Evolutionary conservation across 1,140 invertebrate species (phyloP), one percentile per base, ranked within the genome.

Genomic region (Leptopilina clavipes): DNA sequence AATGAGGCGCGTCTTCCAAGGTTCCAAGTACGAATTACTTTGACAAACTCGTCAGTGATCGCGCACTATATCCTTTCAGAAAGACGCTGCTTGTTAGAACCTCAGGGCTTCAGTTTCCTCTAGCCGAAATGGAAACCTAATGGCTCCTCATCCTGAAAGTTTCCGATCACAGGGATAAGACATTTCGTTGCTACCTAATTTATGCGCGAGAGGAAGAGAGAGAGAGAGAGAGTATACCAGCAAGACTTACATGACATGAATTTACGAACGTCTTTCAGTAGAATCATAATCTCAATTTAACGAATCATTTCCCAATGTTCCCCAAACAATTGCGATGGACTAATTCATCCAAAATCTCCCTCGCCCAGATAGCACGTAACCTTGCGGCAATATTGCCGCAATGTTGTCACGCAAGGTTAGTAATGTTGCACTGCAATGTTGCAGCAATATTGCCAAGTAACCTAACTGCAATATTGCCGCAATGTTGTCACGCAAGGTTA

Each of bases 1-100:
- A 89, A 89, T 89, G 25, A 80, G 59, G 25, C 71, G 78, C 72
- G 73, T 45, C 73, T 59, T 56, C 44, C 31, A 84, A 83, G 84
- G 71, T 59, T 56, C 44, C 31, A 84, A 83, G 84, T 83, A 83
- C 83, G 83, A 86, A 86, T 86, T 88, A 87, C 86, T 85, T 85
- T 84, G 85, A 88, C 87, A 85, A 65, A 65, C 59, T 65, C 25
- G 59, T 22, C 12, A 19, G 22, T 65, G 59, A 65, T 65, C 59
- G 59, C 59, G 22, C 22, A 31, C 59, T 31, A 65, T 65, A 65
- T 65, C 25, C 59, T 12, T 31, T 14, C n/a, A n/a, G 22, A 65
- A 65, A 65, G 59, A 65, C 59, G 22, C 59, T 9, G 12, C 59
- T 65, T 31, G 25, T 65, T 65, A 65, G 19, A 25, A 65, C 59